Conservation (phyloP, 30 jellyfish, hydroid and myxozoan species). For the Chrysaora quinquecirrha region DNA sequence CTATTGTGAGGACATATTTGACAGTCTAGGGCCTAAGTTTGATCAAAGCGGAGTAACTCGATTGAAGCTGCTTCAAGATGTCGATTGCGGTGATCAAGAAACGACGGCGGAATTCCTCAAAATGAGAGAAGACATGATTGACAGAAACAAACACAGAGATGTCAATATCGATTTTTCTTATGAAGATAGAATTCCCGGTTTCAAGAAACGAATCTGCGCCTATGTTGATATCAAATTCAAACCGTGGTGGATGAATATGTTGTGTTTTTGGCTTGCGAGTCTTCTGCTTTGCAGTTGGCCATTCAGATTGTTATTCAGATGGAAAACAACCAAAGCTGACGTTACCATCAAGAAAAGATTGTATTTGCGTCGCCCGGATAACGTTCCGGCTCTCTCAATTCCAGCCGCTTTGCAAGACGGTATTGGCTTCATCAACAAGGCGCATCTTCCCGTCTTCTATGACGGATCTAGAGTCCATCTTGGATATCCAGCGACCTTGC, state of each 20-base stretch:
- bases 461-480: background rate
- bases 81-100: slow-evolving; percentile 58
- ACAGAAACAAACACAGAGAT: slow-evolving; percentile 51
- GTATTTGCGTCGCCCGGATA: background rate
- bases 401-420: background rate
- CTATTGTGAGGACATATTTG: slow-evolving; percentile 35
- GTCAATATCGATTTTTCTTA: slow-evolving; percentile 9
- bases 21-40: slow-evolving; percentile 22
- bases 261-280: slow-evolving; percentile 40
- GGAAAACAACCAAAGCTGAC: slow-evolving; percentile 39
- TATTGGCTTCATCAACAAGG: background rate
- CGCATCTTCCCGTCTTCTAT: background rate
- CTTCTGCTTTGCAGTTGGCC: slow-evolving; percentile 53
- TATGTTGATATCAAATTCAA: slow-evolving; percentile 27
- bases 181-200: slow-evolving; percentile 39
- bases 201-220: slow-evolving; percentile 48
- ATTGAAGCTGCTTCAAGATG: slow-evolving; percentile 31
- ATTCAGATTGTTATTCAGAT: slow-evolving; percentile 23
- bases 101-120: slow-evolving; percentile 27
- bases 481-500: background rate
- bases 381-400: background rate
- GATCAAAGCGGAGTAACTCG: slow-evolving; percentile 40
- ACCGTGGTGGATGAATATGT: slow-evolving; percentile 63
- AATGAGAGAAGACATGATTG: slow-evolving; percentile 32
- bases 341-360: slow-evolving; percentile 37